Conservation (phyloP, 2,113 vertebrate species). For the Megalops atlanticus region DNA sequence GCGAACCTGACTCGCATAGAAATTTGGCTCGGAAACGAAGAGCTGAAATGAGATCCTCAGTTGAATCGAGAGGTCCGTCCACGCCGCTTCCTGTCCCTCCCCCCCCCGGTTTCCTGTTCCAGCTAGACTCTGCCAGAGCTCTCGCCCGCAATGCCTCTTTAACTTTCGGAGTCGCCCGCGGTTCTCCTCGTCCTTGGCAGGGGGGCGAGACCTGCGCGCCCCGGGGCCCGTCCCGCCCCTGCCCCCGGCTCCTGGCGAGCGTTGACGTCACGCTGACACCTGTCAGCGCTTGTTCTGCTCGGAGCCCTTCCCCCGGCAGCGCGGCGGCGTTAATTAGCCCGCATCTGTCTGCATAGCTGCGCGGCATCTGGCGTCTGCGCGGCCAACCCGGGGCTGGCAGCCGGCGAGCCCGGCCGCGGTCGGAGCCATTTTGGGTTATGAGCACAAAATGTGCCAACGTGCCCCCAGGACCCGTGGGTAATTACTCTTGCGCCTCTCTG, state of each 20-base stretch:
- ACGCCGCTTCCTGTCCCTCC: no score
- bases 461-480: background rate
- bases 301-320: constrained; percentile 34
- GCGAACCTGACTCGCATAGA: no score
- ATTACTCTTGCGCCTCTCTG: background rate
- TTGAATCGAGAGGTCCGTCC: no score
- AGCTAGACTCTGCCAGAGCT: background rate
- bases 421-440: constrained; percentile 54
- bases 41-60: no score
- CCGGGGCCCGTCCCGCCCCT: constrained; percentile 6
- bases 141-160: background rate
- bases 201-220: constrained; percentile 38
- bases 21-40: no score
- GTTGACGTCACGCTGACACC: constrained; percentile 52
- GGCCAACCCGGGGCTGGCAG: constrained; percentile 42
- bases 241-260: constrained; percentile 45
- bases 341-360: constrained; percentile 63
- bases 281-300: constrained; percentile 48
- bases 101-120: background rate
- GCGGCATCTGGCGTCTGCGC: constrained; percentile 65
- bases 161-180: background rate
- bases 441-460: constrained; percentile 37
- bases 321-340: constrained; percentile 52
- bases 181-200: background rate
- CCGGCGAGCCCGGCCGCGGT: constrained; percentile 34